Base-by-base conservation (phyloP, 2,113 vertebrate species). In the Percina caprodes region DNA sequence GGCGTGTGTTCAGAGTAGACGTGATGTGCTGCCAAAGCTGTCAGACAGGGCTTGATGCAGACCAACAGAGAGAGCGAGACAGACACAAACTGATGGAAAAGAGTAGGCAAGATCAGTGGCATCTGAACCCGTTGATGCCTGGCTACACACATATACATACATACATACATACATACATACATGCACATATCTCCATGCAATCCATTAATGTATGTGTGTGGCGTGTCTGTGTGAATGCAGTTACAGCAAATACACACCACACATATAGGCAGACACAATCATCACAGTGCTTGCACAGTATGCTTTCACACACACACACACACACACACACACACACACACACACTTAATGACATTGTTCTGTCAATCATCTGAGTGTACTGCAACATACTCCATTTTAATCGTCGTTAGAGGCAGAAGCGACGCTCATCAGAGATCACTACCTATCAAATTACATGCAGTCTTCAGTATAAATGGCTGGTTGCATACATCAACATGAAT, bases 21-120 rank as follows among this genome's bases (percentile, higher is more conserved):
- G 74, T 88, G 93, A 94, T 87, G 82, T 91, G 81, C 87, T 88
- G 91, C 88, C 91, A 91, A 74, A 88, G 89, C 89, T 88, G 91
- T 92, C 92, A 83, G 82, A 82, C 69, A 16, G 60, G 71, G 74
- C 80, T 81, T 60, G 80, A 86, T 66, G 81, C 78, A 71, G 83
- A 56, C 18, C 42, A 35, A 69, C 55, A 63, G 65, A 60, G 67
- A 61, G 69, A 66, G 65, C 45, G 55, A 73, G 69, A 56, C 33
- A 67, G 54, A 59, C 48, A 55, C 58, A 54, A 69, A 30, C n/a
- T 8, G 68, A 88, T 69, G 67, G 59, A 62, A 70, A 87, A 75
- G 80, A 85, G 72, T 12, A 46, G 51, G 66, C 48, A 49, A 71
- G 66, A 85, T 81, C 85, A 77, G 59, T 75, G 68, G 55, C 84